Base-by-base conservation (phyloP, 2,888 invertebrate species). In the Cactoblastis cactorum region DNA sequence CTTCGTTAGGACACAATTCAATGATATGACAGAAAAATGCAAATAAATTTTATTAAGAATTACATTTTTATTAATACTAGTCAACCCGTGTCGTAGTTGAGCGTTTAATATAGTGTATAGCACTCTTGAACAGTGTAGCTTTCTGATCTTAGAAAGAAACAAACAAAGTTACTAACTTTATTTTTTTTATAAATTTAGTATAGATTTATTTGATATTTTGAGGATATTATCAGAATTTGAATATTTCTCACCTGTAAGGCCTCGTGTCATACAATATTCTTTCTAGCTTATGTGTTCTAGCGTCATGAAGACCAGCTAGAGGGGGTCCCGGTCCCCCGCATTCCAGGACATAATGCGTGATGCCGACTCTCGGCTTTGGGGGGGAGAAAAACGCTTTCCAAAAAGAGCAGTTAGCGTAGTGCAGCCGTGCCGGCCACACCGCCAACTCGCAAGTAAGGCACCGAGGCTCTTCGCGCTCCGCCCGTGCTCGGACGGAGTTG, bases 241-340 rank as follows among this genome's bases (percentile, higher is more conserved):
- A 34, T n/a, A 9, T 8, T 3, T 43, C 73, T 78, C 57, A 89
- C 89, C 87, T 89, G 83, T 93, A 92, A 75, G 92, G 93, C 83
- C 92, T 91, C 77, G 93, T 93, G 81, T 94, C 97, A 85, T 94
- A 96, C 62, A 96, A 90, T 67, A 95, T 92, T 80, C 94, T 92
- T 60, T 94, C 91, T 81, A 96, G 91, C 75, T 94, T 94, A 83
- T 96, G 95, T 45, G 93, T 93, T 66, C 91, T 91, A 67, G 93
- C 93, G 61, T 93, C 92, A 79, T 96, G 96, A 61, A 95, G 92
- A 18, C 93, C 95, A 41, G 95, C 95, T 65, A 96, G 91, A 54
- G 98, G 97, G 58, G 97, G 92, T 54, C 96, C 96, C 38, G 97
- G 97, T n/a, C 98, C 98, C 67, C 95, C 94, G 82, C 98, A 98